Evolutionary conservation across 2,797 vertebrate genomes (phyloP).

Genomic region (Hyperoplus lanceolatus): DNA sequence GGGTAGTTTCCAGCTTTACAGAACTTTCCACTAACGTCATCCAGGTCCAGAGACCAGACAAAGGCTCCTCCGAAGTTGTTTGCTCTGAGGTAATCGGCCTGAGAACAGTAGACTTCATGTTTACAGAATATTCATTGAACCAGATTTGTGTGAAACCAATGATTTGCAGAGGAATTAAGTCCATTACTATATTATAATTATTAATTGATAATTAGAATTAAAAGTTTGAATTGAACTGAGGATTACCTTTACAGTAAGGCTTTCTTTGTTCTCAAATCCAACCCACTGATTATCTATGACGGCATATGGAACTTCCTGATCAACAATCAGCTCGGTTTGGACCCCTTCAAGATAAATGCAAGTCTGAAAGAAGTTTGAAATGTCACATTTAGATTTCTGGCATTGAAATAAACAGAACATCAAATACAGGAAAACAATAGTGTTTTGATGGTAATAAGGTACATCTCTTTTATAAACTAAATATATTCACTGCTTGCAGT

Average conservation of each 20-base stretch:
- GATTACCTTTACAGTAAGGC: conserved; percentile 82
- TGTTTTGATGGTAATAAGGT: neutral
- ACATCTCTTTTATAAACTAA: no score
- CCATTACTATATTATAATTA: no score
- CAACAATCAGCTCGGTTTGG: conserved; percentile 66
- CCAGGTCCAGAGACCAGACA: conserved; percentile 82
- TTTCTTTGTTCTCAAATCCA: conserved; percentile 84
- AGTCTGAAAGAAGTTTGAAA: conserved; percentile 72
- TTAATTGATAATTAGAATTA: no score
- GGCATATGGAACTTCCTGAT: conserved; percentile 85
- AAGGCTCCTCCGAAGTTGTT: conserved; percentile 78
- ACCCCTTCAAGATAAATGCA: conserved; percentile 76
- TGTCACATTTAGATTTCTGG: neutral
- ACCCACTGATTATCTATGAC: conserved; percentile 82
- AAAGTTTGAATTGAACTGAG: neutral
- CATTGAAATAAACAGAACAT: neutral
- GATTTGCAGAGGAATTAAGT: neutral
- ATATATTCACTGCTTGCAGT: neutral
- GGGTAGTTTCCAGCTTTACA: conserved; percentile 72
- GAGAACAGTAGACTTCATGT: neutral
- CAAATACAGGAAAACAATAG: neutral
- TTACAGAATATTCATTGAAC: neutral
- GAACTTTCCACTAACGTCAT: conserved; percentile 77
- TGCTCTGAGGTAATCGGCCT: conserved; percentile 64
- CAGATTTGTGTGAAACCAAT: neutral